These are phyloP conservation scores for Acromyrmex charruanus DNA, from an alignment of 1,140 invertebrate species.

Conservation along the genomic window DNA sequence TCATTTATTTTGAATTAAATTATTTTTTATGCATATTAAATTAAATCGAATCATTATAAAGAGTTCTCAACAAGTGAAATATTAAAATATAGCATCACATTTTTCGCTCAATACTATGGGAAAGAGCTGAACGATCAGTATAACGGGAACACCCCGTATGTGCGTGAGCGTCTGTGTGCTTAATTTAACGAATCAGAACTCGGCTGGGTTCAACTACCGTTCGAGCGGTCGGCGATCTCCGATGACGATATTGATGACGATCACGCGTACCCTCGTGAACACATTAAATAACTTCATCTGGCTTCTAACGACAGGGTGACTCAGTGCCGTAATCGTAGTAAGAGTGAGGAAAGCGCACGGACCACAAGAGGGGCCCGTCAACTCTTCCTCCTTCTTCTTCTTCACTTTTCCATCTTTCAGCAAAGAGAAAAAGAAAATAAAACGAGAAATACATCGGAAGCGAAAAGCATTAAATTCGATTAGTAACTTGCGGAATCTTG, in stretches of 20 bases:
- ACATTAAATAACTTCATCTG: conserved; percentile 65
- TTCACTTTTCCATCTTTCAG: conserved; percentile 37
- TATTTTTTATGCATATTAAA: not conserved
- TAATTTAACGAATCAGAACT: conserved; percentile 78
- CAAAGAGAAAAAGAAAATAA: conserved; percentile 30
- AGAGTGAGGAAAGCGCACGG: conserved; percentile 34
- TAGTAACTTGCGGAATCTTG: not conserved
- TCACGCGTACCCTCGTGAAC: conserved; percentile 59
- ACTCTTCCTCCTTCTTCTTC: conserved; percentile 26
- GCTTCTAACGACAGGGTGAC: conserved; percentile 51
- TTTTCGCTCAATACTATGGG: conserved; percentile 4
- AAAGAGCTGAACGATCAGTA: conserved; percentile 10
- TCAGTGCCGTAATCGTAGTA: conserved; percentile 30
- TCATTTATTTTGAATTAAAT: not conserved
- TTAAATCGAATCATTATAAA: conserved; percentile 13
- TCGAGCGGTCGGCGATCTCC: conserved; percentile 62
- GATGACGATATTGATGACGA: conserved; percentile 63
- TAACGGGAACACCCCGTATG: conserved; percentile 33
- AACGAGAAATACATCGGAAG: conserved; percentile 17
- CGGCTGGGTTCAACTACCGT: conserved; percentile 80
- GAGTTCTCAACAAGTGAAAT: conserved; percentile 11
- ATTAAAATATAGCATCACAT: not conserved
- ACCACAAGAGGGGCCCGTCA: conserved; percentile 22
- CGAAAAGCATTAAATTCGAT: conserved; percentile 8
- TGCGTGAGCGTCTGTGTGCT: conserved; percentile 47